A percentile compares a stretch with the other conserved stretches of the same genome.
phyloP scores from a whole-genome alignment of 2,797 vertebrate species.

The Labeo calbasu region DNA sequence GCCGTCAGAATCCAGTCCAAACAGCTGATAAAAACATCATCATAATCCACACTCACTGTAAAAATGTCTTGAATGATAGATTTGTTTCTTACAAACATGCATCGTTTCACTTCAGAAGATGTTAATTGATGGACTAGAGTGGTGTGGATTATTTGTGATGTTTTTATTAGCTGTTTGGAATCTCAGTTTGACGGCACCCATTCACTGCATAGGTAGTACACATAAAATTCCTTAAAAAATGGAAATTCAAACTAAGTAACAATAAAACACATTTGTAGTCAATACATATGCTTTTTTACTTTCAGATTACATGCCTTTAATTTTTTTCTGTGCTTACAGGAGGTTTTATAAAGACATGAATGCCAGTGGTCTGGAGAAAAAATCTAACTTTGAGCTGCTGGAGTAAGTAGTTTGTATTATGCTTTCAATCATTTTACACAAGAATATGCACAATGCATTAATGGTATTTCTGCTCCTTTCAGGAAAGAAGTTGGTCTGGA shows the following conservation, averaged over 20 bases:
- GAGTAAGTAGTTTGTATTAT: constrained; percentile 83
- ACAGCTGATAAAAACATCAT: not conserved
- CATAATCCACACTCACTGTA: not conserved
- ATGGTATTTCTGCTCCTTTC: constrained; percentile 10
- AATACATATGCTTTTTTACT: not conserved
- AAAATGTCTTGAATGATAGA: not conserved
- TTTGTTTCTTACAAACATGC: not conserved
- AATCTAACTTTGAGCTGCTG: constrained; percentile 90
- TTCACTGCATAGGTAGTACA: not conserved
- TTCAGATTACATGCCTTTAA: not conserved
- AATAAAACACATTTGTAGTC: not conserved
- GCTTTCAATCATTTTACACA: not conserved
- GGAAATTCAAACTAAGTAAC: not conserved
- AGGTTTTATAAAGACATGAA: constrained; percentile 96
- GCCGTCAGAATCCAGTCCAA: not conserved
- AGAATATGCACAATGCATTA: not conserved
- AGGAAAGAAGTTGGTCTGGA: constrained; percentile 94
- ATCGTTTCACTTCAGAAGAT: not conserved
- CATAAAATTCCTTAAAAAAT: not conserved
- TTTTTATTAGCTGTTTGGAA: too few species aligned
- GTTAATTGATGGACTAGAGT: not conserved
- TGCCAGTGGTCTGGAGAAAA: constrained; percentile 90
- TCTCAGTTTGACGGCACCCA: not conserved
- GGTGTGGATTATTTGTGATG: not conserved
- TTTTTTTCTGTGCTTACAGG: constrained; percentile 70